Evolutionary conservation across 2,888 invertebrate species (phyloP), one percentile per base, ranked within the genome.

Genomic region (Apamea anceps): DNA sequence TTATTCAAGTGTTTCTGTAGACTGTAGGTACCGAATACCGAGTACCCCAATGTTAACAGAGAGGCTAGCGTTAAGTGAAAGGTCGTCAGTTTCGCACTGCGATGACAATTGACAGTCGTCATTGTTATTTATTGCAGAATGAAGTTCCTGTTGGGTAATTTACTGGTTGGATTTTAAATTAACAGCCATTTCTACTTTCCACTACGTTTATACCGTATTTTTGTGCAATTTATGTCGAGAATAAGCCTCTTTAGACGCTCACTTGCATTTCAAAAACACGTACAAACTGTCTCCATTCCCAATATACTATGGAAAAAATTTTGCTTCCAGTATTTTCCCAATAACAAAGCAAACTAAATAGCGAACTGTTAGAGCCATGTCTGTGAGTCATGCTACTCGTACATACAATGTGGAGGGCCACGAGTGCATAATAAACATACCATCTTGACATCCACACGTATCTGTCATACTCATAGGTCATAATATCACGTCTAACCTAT

Each of bases 381-480:
- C 68, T 25, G 62, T 83, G 68, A 68, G 45, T 84, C 84, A 85
- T n/a, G 15, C 28, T 57, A 37, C 37, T 32, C 70, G 32, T 32
- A 79, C 57, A 57, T 32, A 79, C 57, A 57, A 25, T 68, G 57
- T 70, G 48, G n/a, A 57, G 10, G 25, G 25, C 65, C n/a, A 67
- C 45, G 28, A 66, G 54, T 77, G 82, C 84, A 82, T 73, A 77
- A 63, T 84, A 85, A 84, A 81, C 71, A 83, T 68, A 66, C 81
- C 32, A 37, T 80, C 62, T 72, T 77, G 82, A 71, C 54, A 71
- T 84, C 28, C 28, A 72, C 60, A 37, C 73, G 73, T 51, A 79
- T 51, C 28, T 45, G 60, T 63, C 66, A 62, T 63, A 28, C 62
- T 18, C 15, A 65, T 57, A 75, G 62, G 75, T 72, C 81, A 67